Conservation (phyloP, 2,797 vertebrate genomes). For the Leptodactylus fallax region DNA sequence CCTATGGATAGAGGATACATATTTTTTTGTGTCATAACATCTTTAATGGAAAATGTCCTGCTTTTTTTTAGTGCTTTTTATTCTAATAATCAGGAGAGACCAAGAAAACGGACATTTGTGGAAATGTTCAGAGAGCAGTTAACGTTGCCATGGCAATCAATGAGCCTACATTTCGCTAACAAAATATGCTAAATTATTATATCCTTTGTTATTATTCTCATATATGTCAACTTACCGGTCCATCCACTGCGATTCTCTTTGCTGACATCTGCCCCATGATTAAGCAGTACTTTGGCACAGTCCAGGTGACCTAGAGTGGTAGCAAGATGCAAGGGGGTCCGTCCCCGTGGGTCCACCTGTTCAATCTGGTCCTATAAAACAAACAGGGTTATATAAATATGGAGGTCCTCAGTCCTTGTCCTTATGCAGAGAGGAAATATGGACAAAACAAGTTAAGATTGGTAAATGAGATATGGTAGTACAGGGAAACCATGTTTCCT, state of each 20-base stretch:
- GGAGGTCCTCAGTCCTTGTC: background rate
- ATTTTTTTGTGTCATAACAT: too few species aligned
- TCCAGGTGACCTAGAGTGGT: slow-evolving; percentile 92
- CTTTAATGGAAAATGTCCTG: background rate
- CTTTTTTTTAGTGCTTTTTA: background rate
- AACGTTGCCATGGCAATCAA: background rate
- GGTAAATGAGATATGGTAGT: too few species aligned
- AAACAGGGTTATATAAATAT: background rate
- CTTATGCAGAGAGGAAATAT: background rate
- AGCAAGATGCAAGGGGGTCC: slow-evolving; percentile 93
- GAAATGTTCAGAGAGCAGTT: background rate
- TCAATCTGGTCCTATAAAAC: slow-evolving; percentile 85
- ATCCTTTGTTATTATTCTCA: background rate
- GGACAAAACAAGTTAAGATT: too few species aligned
- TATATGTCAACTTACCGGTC: slow-evolving; percentile 82
- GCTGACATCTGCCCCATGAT: slow-evolving; percentile 90
- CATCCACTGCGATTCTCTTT: slow-evolving; percentile 95
- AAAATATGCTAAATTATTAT: background rate
- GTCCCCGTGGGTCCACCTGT: slow-evolving; percentile 89
- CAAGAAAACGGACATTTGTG: background rate
- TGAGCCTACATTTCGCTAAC: background rate
- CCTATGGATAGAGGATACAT: too few species aligned
- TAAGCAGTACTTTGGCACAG: slow-evolving; percentile 88
- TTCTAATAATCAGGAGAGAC: background rate
- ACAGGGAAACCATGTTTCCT: too few species aligned